Evolutionary conservation across 2,113 vertebrate genomes (phyloP).

Genomic region (Amphiprion percula): DNA sequence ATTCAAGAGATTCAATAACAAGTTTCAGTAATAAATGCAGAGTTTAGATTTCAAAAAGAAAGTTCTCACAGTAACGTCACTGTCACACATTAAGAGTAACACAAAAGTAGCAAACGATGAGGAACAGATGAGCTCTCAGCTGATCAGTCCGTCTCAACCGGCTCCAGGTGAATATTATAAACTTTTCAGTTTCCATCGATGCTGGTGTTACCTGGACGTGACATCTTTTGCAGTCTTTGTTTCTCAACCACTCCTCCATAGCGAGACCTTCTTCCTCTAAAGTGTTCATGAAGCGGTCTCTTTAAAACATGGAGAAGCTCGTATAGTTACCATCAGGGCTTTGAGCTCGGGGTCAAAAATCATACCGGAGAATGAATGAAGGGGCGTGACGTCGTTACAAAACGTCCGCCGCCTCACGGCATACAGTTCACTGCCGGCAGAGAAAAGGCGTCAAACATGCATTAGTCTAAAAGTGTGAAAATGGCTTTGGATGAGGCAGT

Average conservation of each 20-base stretch:
- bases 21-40: slow-evolving; percentile 57
- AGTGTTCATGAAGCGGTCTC: slow-evolving; percentile 22
- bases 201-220: slow-evolving; percentile 67
- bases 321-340: neutral
- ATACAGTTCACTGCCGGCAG: slow-evolving; percentile 40
- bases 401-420: slow-evolving; percentile 39
- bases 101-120: slow-evolving; percentile 33
- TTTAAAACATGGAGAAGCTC: slow-evolving; percentile 35
- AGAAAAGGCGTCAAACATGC: slow-evolving; percentile 62
- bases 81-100: slow-evolving; percentile 55
- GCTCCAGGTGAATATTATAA: neutral
- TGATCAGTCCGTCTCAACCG: slow-evolving; percentile 10
- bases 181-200: slow-evolving; percentile 32
- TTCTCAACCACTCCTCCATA: slow-evolving; percentile 2
- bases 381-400: slow-evolving; percentile 11
- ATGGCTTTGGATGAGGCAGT: slow-evolving; percentile 53
- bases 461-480: slow-evolving; percentile 35
- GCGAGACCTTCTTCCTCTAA: slow-evolving; percentile 13
- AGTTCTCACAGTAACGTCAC: slow-evolving; percentile 67
- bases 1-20: slow-evolving; percentile 30
- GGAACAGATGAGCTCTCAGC: slow-evolving; percentile 19
- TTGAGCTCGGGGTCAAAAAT: slow-evolving; percentile 8
- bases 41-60: slow-evolving; percentile 30
- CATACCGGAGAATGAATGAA: slow-evolving; percentile 21
- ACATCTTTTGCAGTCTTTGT: slow-evolving; percentile 37